phyloP scores from a whole-genome alignment of 1,140 invertebrate species.

The Parapsyche elsis region DNA sequence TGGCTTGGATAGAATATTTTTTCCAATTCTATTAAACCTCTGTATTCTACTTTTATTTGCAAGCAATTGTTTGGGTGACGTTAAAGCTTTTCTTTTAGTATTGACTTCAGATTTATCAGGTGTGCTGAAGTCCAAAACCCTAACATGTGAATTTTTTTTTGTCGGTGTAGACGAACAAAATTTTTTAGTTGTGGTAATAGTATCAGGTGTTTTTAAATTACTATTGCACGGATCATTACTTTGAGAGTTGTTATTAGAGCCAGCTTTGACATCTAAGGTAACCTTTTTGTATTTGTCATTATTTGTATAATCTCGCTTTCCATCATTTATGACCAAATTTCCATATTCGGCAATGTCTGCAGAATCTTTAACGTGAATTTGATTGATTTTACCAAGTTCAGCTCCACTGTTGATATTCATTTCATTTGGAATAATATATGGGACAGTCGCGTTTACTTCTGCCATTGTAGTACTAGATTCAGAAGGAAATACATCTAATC shows the following conservation, averaged over 20 bases:
- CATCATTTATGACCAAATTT: not conserved
- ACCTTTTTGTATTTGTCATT: not conserved
- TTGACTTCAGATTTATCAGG: conserved; percentile 16
- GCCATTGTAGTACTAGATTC: not conserved
- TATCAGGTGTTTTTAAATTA: conserved; percentile 50
- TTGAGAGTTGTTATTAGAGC: too few relatives aligned
- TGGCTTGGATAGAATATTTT: not conserved
- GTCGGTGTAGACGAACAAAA: conserved; percentile 46
- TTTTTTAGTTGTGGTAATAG: conserved; percentile 28
- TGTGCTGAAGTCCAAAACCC: conserved; percentile 52
- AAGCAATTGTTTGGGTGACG: conserved; percentile 37
- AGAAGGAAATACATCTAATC: conserved; percentile 11
- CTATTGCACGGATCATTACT: conserved; percentile 5
- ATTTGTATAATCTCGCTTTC: not conserved
- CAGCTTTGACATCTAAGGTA: not conserved
- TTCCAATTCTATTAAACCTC: not conserved
- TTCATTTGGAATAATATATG: not conserved
- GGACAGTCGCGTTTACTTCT: not conserved
- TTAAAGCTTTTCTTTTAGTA: conserved; percentile 36
- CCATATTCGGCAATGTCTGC: not conserved
- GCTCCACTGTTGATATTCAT: not conserved
- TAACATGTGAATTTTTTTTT: conserved; percentile 45
- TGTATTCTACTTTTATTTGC: not conserved
- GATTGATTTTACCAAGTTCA: not conserved
- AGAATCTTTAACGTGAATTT: not conserved